Evolutionary conservation across 2,113 vertebrate species (phyloP).

Genomic region (Erythrocercus mccallii): DNA sequence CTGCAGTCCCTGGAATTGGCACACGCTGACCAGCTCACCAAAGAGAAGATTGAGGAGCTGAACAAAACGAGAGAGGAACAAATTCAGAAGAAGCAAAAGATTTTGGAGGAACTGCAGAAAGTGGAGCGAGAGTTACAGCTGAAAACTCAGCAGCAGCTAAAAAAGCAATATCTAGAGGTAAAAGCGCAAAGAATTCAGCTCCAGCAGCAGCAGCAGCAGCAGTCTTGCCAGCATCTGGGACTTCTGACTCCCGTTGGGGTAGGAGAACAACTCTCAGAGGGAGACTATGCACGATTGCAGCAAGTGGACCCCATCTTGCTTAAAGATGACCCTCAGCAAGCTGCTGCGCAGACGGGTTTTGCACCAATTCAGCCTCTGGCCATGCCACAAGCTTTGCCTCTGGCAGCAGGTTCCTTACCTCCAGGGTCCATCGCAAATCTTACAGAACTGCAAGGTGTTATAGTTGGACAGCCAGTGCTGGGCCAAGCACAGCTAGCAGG

Average conservation of each 20-base stretch:
- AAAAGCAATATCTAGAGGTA: constrained; percentile 99
- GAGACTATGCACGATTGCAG: constrained; percentile 90
- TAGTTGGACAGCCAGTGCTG: constrained; percentile 90
- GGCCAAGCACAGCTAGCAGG: constrained; percentile 86
- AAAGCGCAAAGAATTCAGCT: constrained; percentile 91
- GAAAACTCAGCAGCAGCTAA: constrained; percentile 99
- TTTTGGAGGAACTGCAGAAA: constrained; percentile 98
- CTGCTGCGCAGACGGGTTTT: constrained; percentile 85
- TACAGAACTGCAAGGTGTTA: constrained; percentile 95
- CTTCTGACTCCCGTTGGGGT: constrained; percentile 83
- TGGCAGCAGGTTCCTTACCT: constrained; percentile 81
- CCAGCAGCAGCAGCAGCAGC: constrained; percentile 77
- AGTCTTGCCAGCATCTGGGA: constrained; percentile 86
- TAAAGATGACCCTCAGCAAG: constrained; percentile 83
- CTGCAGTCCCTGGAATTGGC: constrained; percentile 97
- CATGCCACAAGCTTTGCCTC: constrained; percentile 82
- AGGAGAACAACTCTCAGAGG: constrained; percentile 86
- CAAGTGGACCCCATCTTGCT: constrained; percentile 92
- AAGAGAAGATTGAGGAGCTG: constrained; percentile 99
- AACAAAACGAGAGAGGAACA: constrained; percentile 98
- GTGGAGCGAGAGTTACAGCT: constrained; percentile 97
- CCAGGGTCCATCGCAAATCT: constrained; percentile 86
- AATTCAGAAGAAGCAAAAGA: constrained; percentile 99
- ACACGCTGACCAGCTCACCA: constrained; percentile 98
- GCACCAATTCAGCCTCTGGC: constrained; percentile 94